Percentiles rank a stretch among this genome's conserved stretches.
phyloP scores from a whole-genome alignment of 1,140 invertebrate species.

The Temnothorax longispinosus region DNA sequence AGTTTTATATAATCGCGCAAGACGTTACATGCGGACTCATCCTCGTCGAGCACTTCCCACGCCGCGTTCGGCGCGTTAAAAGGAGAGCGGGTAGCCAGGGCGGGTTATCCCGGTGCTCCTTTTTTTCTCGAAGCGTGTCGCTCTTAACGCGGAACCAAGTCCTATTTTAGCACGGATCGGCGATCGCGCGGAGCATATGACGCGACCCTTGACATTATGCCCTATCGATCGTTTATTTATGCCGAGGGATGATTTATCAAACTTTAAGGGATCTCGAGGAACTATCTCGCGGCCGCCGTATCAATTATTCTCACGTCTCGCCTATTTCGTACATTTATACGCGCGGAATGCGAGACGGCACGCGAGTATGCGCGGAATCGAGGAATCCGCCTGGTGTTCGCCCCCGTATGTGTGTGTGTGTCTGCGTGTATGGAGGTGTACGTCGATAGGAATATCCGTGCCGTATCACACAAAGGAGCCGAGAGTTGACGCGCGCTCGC shows the following conservation, averaged over 20 bases:
- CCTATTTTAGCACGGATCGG: constrained; percentile 69
- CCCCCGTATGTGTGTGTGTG: not conserved
- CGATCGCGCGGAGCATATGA: constrained; percentile 58
- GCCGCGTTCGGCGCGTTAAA: constrained; percentile 7
- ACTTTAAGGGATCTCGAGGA: constrained; percentile 55
- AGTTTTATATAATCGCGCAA: constrained; percentile 15
- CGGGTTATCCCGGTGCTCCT: not conserved
- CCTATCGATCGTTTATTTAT: constrained; percentile 76
- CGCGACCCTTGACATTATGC: constrained; percentile 73
- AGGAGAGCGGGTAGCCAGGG: not conserved
- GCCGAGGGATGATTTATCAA: constrained; percentile 68
- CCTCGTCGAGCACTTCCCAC: not conserved
- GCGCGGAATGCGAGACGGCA: constrained; percentile 45
- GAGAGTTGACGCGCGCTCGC: constrained; percentile 41
- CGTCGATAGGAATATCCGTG: constrained; percentile 54
- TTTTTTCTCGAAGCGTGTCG: constrained; percentile 30
- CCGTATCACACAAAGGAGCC: constrained; percentile 18
- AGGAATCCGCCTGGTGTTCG: constrained; percentile 12
- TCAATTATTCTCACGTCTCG: constrained; percentile 34
- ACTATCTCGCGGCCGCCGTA: not conserved
- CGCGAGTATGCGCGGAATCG: constrained; percentile 55
- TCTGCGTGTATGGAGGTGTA: not conserved
- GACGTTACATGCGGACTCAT: not conserved
- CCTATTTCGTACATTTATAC: not conserved
- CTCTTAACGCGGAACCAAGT: constrained; percentile 61